Percentiles rank a stretch among this genome's conserved stretches.
phyloP scores from a whole-genome alignment of 2,797 vertebrate genomes.

The Peromyscus eremicus region DNA sequence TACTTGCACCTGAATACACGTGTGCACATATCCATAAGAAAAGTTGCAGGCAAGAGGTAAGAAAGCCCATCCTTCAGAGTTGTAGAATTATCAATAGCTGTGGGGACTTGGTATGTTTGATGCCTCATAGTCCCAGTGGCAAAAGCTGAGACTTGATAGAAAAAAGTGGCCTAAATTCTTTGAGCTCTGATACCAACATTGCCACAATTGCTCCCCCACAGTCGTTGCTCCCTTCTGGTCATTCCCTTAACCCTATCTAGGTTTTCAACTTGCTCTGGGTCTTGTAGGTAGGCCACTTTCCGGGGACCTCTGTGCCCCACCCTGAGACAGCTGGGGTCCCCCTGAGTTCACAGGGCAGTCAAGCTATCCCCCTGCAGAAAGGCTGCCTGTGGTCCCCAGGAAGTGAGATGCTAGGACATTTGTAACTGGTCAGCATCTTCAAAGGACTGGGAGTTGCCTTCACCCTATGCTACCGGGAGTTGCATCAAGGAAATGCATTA shows the following conservation, averaged over 20 bases:
- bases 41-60: not conserved
- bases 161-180: not conserved
- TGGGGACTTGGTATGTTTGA: rapidly evolving
- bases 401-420: constrained; percentile 46
- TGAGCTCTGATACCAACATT: not conserved
- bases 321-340: not conserved
- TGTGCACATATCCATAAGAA: not conserved
- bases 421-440: constrained; percentile 85
- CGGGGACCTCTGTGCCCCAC: not conserved
- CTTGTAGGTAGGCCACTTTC: not conserved
- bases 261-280: not conserved
- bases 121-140: rapidly evolving
- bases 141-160: not conserved
- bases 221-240: not conserved
- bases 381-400: not conserved
- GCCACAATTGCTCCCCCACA: not conserved
- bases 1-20: not conserved
- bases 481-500: constrained; percentile 90
- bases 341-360: not conserved
- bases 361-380: rapidly evolving
- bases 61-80: rapidly evolving
- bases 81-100: rapidly evolving
- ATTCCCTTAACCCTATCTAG: not conserved
- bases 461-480: constrained; percentile 83
- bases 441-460: constrained; percentile 79